phyloP scores from a whole-genome alignment of 2,888 invertebrate species.

The Epinotia brunnichana region DNA sequence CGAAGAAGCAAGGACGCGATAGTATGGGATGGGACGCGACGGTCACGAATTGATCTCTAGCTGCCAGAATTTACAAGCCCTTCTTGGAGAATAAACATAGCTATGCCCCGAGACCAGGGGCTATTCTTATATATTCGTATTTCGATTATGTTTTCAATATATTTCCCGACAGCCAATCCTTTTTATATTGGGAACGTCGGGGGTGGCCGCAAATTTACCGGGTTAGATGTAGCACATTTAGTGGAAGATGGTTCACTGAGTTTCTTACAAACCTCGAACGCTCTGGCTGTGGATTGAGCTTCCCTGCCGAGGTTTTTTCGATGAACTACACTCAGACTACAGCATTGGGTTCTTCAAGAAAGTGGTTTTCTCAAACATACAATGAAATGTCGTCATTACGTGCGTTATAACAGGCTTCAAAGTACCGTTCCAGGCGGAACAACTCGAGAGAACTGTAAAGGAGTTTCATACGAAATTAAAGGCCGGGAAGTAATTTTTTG shows the following conservation, averaged over 20 bases:
- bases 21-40: no score
- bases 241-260: background rate
- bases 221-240: background rate
- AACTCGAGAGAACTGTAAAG: no score
- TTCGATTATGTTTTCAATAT: slow-evolving; percentile 10
- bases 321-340: no score
- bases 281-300: background rate
- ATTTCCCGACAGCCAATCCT: slow-evolving; percentile 12
- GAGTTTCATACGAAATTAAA: no score
- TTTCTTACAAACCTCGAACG: no score
- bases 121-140: background rate
- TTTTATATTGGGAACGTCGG: background rate
- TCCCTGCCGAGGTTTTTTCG: background rate
- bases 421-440: no score
- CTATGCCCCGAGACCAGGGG: background rate
- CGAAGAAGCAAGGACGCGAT: no score
- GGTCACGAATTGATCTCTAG: background rate
- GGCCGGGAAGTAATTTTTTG: no score
- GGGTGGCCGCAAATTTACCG: background rate
- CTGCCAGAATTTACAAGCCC: background rate
- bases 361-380: no score
- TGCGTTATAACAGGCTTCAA: no score
- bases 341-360: no score
- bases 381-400: no score
- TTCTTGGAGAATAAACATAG: background rate